These are phyloP conservation scores for Coelopa pilipes DNA, from an alignment of 2,888 invertebrate genomes.

Conservation along the genomic window DNA sequence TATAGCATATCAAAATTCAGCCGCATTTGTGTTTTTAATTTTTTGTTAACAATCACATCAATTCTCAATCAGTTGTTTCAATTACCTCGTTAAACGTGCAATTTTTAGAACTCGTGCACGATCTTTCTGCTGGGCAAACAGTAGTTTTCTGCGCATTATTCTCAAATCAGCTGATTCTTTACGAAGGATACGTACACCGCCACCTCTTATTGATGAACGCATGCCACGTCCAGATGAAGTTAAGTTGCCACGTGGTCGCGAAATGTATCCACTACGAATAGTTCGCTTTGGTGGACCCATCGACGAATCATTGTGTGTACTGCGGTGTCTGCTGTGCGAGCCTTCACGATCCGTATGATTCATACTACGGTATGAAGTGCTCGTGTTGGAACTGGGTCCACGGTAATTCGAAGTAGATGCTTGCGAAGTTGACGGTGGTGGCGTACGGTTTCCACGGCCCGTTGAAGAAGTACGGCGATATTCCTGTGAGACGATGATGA, in stretches of 20 bases:
- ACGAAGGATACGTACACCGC: slow-evolving; percentile 58
- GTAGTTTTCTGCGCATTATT: slow-evolving; percentile 64
- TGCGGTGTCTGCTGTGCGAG: slow-evolving; percentile 54
- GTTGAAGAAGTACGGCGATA: slow-evolving; percentile 63
- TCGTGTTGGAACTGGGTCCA: slow-evolving; percentile 45
- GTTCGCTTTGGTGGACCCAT: slow-evolving; percentile 66
- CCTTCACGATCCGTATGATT: slow-evolving; percentile 51
- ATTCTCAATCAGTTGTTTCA: slow-evolving; percentile 40
- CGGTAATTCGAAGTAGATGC: slow-evolving; percentile 55
- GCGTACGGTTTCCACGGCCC: slow-evolving; percentile 61
- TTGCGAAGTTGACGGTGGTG: slow-evolving; percentile 61
- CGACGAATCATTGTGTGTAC: slow-evolving; percentile 56
- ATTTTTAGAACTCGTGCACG: slow-evolving; percentile 64
- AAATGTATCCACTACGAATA: slow-evolving; percentile 60
- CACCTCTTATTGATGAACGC: slow-evolving; percentile 57
- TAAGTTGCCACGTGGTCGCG: slow-evolving; percentile 60
- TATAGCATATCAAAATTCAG: slow-evolving; percentile 28
- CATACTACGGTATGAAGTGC: slow-evolving; percentile 51
- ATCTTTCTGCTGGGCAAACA: slow-evolving; percentile 65
- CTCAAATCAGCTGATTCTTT: slow-evolving; percentile 61
- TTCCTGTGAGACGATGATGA: slow-evolving; percentile 65
- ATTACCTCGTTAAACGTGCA: slow-evolving; percentile 67
- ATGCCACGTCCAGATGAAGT: slow-evolving; percentile 54
- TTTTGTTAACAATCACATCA: slow-evolving; percentile 39
- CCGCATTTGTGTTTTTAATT: slow-evolving; percentile 44